These are phyloP conservation scores for Cataglyphis altisquamis DNA, from an alignment of 2,888 invertebrate genomes.

Conservation along the genomic window DNA sequence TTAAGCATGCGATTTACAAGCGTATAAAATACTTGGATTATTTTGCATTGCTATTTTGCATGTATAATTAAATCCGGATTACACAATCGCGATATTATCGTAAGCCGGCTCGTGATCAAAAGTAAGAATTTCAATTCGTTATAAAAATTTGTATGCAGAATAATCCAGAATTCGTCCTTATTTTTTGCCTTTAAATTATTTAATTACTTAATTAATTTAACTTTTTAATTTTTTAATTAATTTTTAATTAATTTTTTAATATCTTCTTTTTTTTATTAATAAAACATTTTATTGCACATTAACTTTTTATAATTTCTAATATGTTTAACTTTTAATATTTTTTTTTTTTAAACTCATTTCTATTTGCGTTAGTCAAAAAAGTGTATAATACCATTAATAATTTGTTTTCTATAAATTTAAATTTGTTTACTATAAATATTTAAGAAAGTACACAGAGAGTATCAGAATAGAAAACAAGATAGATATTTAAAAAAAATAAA, in stretches of 20 bases:
- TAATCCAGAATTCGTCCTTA: background rate
- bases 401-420: background rate
- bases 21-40: slow-evolving; percentile 19
- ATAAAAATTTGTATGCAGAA: background rate
- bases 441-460: background rate
- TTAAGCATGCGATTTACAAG: slow-evolving; percentile 4
- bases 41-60: slow-evolving; percentile 15
- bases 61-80: slow-evolving; percentile 30
- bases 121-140: slow-evolving; percentile 16
- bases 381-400: background rate
- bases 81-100: slow-evolving; percentile 24
- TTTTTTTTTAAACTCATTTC: background rate
- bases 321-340: background rate
- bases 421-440: background rate
- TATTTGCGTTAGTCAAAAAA: background rate
- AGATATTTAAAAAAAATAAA: background rate
- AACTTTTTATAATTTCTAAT: background rate
- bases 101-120: background rate
- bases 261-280: background rate
- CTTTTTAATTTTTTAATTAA: background rate
- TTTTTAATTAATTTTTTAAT: background rate
- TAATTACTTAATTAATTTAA: background rate
- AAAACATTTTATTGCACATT: background rate
- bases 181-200: slow-evolving; percentile 10
- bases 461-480: background rate